Conservation (phyloP, 2,797 vertebrate genomes). For the Menidia menidia region DNA sequence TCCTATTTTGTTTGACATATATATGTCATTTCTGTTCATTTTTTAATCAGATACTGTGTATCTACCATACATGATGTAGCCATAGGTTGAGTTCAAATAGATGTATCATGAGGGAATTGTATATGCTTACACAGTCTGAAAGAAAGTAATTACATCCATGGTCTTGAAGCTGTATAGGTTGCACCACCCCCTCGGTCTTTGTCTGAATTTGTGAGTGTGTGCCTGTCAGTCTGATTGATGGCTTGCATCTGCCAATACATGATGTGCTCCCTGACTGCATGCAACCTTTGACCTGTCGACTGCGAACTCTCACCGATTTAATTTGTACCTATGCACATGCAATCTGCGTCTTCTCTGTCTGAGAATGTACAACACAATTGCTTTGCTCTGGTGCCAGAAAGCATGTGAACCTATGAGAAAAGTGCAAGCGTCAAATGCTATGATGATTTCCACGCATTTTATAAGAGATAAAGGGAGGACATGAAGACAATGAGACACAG, state of each 20-base stretch:
- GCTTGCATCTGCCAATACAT: conserved; percentile 60
- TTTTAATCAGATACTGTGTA: not conserved
- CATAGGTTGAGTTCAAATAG: conserved; percentile 23
- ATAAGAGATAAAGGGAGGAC: not conserved
- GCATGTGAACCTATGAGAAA: not conserved
- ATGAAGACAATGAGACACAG: not conserved
- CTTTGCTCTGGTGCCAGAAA: not conserved
- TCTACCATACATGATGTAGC: conserved; percentile 4
- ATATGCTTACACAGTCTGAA: conserved; percentile 49
- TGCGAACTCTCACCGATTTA: conserved; percentile 40
- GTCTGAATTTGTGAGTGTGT: conserved; percentile 29
- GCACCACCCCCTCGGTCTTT: conserved; percentile 33
- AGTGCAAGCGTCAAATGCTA: not conserved
- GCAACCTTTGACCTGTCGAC: conserved; percentile 63
- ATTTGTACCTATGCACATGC: conserved; percentile 28
- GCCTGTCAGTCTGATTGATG: conserved; percentile 68
- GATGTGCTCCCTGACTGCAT: conserved; percentile 37
- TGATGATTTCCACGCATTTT: not conserved
- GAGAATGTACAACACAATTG: not conserved
- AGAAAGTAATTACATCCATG: conserved; percentile 66
- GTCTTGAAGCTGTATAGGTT: conserved; percentile 50
- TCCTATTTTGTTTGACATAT: too few species aligned
- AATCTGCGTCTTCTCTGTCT: not conserved
- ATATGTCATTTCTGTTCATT: not conserved
- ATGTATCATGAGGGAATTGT: conserved; percentile 38